A percentile compares a stretch with the other conserved stretches of the same genome.
Evolutionary conservation across 1,140 invertebrate genomes (phyloP).

Genomic region (Drosophila setifemur): DNA sequence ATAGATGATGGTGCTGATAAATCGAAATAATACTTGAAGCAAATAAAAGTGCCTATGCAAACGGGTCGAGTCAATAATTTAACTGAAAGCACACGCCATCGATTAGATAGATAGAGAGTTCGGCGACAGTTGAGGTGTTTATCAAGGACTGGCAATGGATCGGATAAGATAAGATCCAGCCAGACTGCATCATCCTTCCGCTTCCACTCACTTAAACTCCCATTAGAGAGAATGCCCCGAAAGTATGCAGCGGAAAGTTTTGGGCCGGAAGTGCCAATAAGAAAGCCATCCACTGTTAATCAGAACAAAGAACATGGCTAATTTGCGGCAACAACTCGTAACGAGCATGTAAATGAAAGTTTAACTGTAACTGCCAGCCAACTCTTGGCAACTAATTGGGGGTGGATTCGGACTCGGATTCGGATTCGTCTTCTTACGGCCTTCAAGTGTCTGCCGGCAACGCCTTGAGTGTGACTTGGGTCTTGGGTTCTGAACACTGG

Average conservation of each 20-base stretch:
- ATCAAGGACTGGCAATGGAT: conserved; percentile 17
- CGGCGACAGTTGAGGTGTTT: conserved; percentile 26
- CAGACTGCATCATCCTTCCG: not conserved
- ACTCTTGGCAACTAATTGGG: conserved; percentile 69
- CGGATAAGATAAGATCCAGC: conserved; percentile 33
- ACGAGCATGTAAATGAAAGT: conserved; percentile 75
- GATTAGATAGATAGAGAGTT: conserved; percentile 58
- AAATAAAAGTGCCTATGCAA: conserved; percentile 49
- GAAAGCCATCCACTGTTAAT: conserved; percentile 48
- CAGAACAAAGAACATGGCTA: conserved; percentile 57
- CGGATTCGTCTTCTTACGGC: conserved; percentile 3
- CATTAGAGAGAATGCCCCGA: not conserved
- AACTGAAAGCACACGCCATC: conserved; percentile 43
- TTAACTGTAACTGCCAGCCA: conserved; percentile 43
- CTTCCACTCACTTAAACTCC: not conserved
- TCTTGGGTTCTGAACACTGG: not conserved
- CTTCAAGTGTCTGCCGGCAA: conserved; percentile 71
- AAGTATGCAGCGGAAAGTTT: conserved; percentile 50
- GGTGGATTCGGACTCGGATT: conserved; percentile 62
- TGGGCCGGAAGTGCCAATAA: conserved; percentile 61
- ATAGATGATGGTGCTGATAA: conserved; percentile 41
- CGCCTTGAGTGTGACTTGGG: conserved; percentile 77
- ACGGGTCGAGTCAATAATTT: conserved; percentile 59
- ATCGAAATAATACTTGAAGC: conserved; percentile 44
- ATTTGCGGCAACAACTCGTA: conserved; percentile 70